These are phyloP conservation scores for Cyrtodaria siliqua DNA, from an alignment of 2,888 invertebrate species.

Conservation along the genomic window DNA sequence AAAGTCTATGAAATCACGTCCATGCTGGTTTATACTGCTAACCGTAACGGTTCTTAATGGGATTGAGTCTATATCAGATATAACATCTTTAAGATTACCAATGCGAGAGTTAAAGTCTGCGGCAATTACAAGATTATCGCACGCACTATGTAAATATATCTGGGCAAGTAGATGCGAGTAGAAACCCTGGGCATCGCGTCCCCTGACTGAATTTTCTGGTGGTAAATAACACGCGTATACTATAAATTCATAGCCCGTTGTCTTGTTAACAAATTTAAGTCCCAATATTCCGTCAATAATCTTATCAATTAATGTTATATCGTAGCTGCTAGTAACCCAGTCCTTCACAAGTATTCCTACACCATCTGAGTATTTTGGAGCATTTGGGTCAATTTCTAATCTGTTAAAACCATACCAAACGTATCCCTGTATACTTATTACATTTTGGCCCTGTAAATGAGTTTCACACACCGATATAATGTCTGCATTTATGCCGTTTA, in stretches of 20 bases:
- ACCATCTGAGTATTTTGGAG: slow-evolving; percentile 49
- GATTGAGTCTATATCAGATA: slow-evolving; percentile 22
- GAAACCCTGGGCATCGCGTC: slow-evolving; percentile 37
- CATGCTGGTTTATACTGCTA: slow-evolving; percentile 26
- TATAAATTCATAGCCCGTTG: slow-evolving; percentile 1
- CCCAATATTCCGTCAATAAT: slow-evolving; percentile 35
- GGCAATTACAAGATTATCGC: slow-evolving; percentile 20
- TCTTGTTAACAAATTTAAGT: slow-evolving; percentile 15
- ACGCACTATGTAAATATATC: slow-evolving; percentile 27
- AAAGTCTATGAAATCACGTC: slow-evolving; percentile 30
- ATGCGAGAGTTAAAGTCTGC: slow-evolving; percentile 45
- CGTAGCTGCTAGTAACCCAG: no score
- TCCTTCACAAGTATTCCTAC: slow-evolving; percentile 39
- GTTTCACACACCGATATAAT: slow-evolving; percentile 46
- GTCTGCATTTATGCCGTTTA: slow-evolving; percentile 35
- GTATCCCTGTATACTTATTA: slow-evolving; percentile 24
- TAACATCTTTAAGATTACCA: slow-evolving; percentile 23
- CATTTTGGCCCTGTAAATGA: slow-evolving; percentile 14
- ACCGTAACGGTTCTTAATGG: slow-evolving; percentile 14
- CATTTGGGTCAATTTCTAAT: slow-evolving; percentile 22
- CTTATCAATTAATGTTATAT: slow-evolving; percentile 26
- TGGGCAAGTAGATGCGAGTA: slow-evolving; percentile 33
- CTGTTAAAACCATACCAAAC: slow-evolving; percentile 41
- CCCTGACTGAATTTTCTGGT: slow-evolving; percentile 32
- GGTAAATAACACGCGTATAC: slow-evolving; percentile 16